Conservation (phyloP, 1,140 invertebrate species). For the Probaryconus sp. region DNA sequence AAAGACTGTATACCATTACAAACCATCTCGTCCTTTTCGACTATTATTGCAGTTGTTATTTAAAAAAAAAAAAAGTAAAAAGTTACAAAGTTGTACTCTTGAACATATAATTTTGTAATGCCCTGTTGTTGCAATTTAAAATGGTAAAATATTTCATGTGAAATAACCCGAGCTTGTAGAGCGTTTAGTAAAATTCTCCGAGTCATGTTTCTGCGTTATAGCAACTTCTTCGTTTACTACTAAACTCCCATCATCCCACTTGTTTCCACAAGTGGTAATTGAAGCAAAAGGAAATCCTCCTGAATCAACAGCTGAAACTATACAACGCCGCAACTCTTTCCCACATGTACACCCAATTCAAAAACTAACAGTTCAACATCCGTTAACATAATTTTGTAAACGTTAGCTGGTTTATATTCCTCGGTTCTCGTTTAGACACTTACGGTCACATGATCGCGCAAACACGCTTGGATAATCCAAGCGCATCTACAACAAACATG, state of each 20-base stretch:
- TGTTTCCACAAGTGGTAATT: constrained; percentile 47
- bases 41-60: no score
- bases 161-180: no score
- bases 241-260: constrained; percentile 23
- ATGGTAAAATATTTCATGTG: no score
- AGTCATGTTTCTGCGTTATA: constrained; percentile 30
- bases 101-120: no score
- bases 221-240: constrained; percentile 9
- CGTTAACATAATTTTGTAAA: constrained; percentile 51
- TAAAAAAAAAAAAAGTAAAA: no score
- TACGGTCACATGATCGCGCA: constrained; percentile 53
- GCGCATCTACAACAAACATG: constrained; percentile 36
- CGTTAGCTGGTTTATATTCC: constrained; percentile 50
- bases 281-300: constrained; percentile 41
- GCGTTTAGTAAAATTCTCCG: constrained; percentile 35
- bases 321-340: constrained; percentile 45
- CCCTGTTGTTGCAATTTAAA: no score
- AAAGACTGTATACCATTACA: no score
- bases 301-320: constrained; percentile 50
- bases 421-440: constrained; percentile 34
- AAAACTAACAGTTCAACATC: constrained; percentile 45
- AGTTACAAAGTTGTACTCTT: no score
- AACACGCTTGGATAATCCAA: constrained; percentile 38
- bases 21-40: no score
- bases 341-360: constrained; percentile 50